A percentile compares a stretch with the other conserved stretches of the same genome.
Evolutionary conservation across 2,888 invertebrate species (phyloP).

Genomic region (Rhingia campestris): DNA sequence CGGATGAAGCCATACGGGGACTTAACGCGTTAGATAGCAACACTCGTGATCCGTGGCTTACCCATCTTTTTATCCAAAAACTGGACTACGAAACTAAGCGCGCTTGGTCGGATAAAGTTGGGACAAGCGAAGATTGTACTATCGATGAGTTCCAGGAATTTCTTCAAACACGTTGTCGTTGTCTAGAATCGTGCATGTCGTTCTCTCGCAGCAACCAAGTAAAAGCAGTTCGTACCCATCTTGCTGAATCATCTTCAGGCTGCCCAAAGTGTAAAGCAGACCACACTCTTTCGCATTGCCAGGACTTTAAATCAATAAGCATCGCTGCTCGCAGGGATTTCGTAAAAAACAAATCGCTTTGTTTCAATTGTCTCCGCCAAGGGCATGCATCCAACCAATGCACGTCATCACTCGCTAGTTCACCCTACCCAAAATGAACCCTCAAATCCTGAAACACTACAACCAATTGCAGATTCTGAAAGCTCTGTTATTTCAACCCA

Average conservation of each 20-base stretch:
- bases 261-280: neutral
- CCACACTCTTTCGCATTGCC: neutral
- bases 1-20: conserved; percentile 59
- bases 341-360: no score
- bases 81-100: conserved; percentile 35
- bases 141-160: conserved; percentile 32
- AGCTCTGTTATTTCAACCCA: no score
- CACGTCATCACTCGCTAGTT: no score
- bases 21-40: conserved; percentile 36
- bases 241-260: neutral
- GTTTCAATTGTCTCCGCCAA: no score
- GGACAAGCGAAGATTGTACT: conserved; percentile 30
- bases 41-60: conserved; percentile 52
- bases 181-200: conserved; percentile 31
- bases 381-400: no score
- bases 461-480: no score
- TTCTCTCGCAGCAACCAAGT: neutral
- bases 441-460: no score
- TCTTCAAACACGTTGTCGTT: conserved; percentile 46
- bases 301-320: neutral
- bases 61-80: conserved; percentile 46
- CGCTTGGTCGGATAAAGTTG: conserved; percentile 40
- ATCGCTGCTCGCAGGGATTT: no score
- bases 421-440: no score
- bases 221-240: neutral